Base-by-base conservation (phyloP, 2,113 vertebrate genomes). In the Silurus meridionalis region DNA sequence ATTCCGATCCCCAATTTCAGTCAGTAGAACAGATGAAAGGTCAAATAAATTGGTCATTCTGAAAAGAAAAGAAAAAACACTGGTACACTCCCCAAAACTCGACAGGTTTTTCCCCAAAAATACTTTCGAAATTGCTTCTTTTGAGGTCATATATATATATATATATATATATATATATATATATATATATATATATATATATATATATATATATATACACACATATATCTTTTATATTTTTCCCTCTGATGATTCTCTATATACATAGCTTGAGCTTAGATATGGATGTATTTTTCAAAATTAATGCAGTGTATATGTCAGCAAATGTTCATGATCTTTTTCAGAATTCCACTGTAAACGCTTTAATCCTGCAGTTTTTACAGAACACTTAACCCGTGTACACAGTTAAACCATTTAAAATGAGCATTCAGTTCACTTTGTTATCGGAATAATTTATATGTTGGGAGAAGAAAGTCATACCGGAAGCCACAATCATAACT, bases 241-340 rank as follows among this genome's bases (percentile, higher is more conserved):
- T 77, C 82, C 8, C 46, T 82, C 57, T 28, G 52, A 86, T 71
- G 57, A 86, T 52, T 82, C 66, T 86, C 53, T 82, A 82, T 84
- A 67, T 86, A 75, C 69, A 75, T 74, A 86, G 48, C 55, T 83
- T 64, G 28, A 86, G 61, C 50, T 75, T 82, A 64, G 80, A 82
- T 83, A 86, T 86, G 80, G 85, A 75, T 86, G 80, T 82, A 77
- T 77, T 83, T 53, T 86, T 77, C 25, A 86, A 75, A 58, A 86
- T 8, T 71, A 69, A 66, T 86, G 58, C 80, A 83, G 85, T 63
- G 69, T 86, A 75, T 23, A 77, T 86, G 60, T 86, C 85, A 66
- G 80, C 85, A 74, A 28, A 72, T 21, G 74, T 79, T 82, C 58
- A 64, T 82, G 78, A 72, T 81, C 28, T 85, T 85, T 80, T 80